Evolutionary conservation across 2,888 invertebrate species (phyloP).

Genomic region (Pristionchus entomophagus): DNA sequence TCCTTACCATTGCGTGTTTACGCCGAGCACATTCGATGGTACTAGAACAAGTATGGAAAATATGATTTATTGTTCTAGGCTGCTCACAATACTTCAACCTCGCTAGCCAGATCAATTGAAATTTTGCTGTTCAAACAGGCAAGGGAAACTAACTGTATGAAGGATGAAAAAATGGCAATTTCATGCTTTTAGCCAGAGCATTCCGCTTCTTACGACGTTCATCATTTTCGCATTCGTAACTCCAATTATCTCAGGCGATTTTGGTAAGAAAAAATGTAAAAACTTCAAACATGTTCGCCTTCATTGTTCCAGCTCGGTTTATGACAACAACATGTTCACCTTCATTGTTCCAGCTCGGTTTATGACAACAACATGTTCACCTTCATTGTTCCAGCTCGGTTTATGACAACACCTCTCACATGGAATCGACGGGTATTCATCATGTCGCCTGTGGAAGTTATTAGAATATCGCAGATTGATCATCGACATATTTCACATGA

Average conservation of each 20-base stretch:
- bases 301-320: too few relatives aligned
- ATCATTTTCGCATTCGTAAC: not conserved
- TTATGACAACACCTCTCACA: too few relatives aligned
- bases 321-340: too few relatives aligned
- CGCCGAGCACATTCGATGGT: not conserved
- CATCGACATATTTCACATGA: too few relatives aligned
- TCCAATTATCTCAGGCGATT: not conserved
- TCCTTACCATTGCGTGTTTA: not conserved
- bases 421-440: too few relatives aligned
- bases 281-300: not conserved
- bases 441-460: too few relatives aligned
- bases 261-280: not conserved
- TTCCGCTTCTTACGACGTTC: not conserved
- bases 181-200: conserved; percentile 17
- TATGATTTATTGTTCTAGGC: too few relatives aligned
- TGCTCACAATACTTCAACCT: not conserved
- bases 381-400: too few relatives aligned
- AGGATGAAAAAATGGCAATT: not conserved
- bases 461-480: too few relatives aligned
- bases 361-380: too few relatives aligned
- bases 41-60: too few relatives aligned
- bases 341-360: too few relatives aligned
- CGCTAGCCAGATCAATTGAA: not conserved
- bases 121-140: not conserved
- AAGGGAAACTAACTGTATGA: not conserved